Conservation (phyloP, 1,140 invertebrate species). For the Chionoecetes opilio region DNA sequence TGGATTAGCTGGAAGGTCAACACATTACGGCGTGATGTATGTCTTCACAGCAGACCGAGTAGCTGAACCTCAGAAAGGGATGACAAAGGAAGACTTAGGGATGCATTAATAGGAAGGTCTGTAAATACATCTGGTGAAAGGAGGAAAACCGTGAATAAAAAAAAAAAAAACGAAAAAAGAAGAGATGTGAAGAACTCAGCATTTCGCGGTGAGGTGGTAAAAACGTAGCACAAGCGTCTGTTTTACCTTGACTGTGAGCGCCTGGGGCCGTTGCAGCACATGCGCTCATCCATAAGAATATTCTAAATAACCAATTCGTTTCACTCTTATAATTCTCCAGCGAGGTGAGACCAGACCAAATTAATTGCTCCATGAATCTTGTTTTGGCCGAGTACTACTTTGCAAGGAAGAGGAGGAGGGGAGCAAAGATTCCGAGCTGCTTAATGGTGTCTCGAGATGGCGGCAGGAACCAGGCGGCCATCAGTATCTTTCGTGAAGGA, state of each 20-base stretch:
- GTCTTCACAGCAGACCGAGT: constrained; percentile 35
- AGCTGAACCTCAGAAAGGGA: constrained; percentile 1
- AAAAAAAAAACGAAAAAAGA: not conserved
- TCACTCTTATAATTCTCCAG: not conserved
- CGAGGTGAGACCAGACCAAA: not conserved
- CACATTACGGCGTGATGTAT: constrained; percentile 47
- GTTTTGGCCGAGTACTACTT: not conserved
- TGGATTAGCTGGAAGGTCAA: constrained; percentile 50
- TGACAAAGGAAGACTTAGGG: not conserved
- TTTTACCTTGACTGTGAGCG: not conserved
- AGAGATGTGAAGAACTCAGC: not conserved
- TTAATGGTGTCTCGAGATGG: constrained; percentile 28
- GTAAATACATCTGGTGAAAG: not conserved
- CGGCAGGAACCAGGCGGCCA: not conserved
- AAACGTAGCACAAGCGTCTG: not conserved
- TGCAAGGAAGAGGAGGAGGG: not conserved
- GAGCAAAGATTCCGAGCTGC: not conserved
- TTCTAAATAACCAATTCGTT: constrained; percentile 50
- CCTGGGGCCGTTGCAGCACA: not conserved
- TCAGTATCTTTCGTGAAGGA: constrained; percentile 42
- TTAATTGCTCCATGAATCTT: not conserved
- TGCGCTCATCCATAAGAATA: not conserved
- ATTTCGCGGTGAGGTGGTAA: not conserved
- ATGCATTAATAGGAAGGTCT: not conserved
- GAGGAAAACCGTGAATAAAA: not conserved